phyloP scores from a whole-genome alignment of 2,888 invertebrate species.

The Lasioglossum morio region DNA sequence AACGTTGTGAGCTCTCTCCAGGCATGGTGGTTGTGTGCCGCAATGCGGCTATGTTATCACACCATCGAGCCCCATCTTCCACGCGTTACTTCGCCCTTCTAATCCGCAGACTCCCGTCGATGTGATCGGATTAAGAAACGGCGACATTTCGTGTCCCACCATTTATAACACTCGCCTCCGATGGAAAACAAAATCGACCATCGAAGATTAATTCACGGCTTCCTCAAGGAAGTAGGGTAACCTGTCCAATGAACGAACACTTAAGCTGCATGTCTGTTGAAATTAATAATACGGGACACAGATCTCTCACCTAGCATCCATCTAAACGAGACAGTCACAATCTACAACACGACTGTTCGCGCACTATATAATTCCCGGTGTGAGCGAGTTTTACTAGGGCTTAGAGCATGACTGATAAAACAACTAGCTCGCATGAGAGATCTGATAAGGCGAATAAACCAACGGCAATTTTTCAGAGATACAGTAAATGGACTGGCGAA shows the following conservation, averaged over 20 bases:
- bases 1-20: constrained; percentile 55
- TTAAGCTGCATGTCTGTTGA: too few species aligned
- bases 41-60: constrained; percentile 82
- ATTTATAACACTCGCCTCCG: background rate
- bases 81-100: constrained; percentile 21
- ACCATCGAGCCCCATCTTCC: constrained; percentile 69
- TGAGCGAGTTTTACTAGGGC: constrained; percentile 30
- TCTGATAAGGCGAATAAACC: constrained; percentile 49
- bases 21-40: constrained; percentile 77
- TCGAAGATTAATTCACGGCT: background rate
- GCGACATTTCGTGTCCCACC: too few species aligned
- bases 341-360: constrained; percentile 23
- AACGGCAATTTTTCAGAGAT: constrained; percentile 34
- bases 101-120: constrained; percentile 12
- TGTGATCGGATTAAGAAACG: constrained; percentile 23
- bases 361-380: constrained; percentile 20
- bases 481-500: constrained; percentile 12
- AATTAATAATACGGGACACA: background rate
- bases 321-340: constrained; percentile 38
- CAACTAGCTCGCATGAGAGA: constrained; percentile 37
- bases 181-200: background rate
- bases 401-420: constrained; percentile 39
- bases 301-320: background rate
- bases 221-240: too few species aligned
- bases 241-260: too few species aligned